A percentile compares a stretch with the other conserved stretches of the same genome.
Conservation (phyloP, 2,797 vertebrate genomes). For the Pipistrellus kuhlii region DNA sequence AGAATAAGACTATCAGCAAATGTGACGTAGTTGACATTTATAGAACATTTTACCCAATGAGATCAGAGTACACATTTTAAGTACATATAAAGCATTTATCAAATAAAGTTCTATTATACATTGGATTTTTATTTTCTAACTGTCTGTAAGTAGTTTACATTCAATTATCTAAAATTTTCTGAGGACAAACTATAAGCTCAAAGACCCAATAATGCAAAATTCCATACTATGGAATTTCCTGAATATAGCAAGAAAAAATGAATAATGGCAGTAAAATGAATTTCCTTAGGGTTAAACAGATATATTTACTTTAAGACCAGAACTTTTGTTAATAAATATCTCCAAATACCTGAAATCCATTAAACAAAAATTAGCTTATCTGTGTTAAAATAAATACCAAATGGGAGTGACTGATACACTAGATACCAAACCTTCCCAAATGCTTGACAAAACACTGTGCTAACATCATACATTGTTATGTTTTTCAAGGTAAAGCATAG, state of each 20-base stretch:
- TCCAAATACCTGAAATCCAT: slow-evolving; percentile 68
- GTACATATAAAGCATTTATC: neutral
- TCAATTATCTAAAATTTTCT: slow-evolving; percentile 44
- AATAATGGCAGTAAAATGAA: slow-evolving; percentile 30
- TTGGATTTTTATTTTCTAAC: neutral
- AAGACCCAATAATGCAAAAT: slow-evolving; percentile 45
- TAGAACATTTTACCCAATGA: neutral
- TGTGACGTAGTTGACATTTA: neutral
- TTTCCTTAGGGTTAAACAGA: slow-evolving; percentile 16
- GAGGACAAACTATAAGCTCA: neutral
- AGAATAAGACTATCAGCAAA: neutral
- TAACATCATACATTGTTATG: slow-evolving; percentile 73
- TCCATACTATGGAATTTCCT: neutral
- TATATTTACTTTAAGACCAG: slow-evolving; percentile 58
- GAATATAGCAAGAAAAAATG: slow-evolving; percentile 33
- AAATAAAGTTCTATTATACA: slow-evolving; percentile 47
- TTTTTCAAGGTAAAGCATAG: slow-evolving; percentile 74
- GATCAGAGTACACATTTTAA: neutral
- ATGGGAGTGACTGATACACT: slow-evolving; percentile 71
- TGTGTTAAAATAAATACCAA: slow-evolving; percentile 76
- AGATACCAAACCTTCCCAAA: slow-evolving; percentile 50
- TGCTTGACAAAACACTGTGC: slow-evolving; percentile 66
- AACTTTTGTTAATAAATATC: slow-evolving; percentile 55
- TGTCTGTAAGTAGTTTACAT: slow-evolving; percentile 62
- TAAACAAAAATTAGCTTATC: slow-evolving; percentile 71